Base-by-base conservation (phyloP, 30 jellyfish, hydroid and myxozoan genomes). In the Cassiopea xamachana region DNA sequence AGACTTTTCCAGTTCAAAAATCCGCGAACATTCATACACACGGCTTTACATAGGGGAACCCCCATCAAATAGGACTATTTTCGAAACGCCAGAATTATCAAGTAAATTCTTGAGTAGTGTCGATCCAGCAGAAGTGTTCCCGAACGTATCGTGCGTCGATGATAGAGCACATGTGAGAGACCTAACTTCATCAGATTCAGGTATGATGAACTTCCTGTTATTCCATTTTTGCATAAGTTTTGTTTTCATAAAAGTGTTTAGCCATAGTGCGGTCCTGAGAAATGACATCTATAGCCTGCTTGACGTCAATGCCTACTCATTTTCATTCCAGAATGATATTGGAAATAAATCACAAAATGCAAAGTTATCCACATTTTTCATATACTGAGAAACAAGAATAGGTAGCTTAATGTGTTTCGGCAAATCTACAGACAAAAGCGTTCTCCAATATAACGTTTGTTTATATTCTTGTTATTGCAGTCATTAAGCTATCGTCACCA, bases 101-200 rank as follows among this genome's bases (percentile, higher is more conserved):
- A 87, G 84, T 70, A 87, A 87, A 87, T 87, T 87, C 51, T 79
- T 87, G 17, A 64, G 75, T 79, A 84, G 89, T 19, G 94, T 87
- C 45, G 94, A 87, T 69, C 94, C 94, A 18, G 60, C 94, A 17
- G 94, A 87, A 50, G 94, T 87, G 15, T 87, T 87, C 77, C 94
- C 94, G 44, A 43, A 86, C 75, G 90, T 82, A 19, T 59, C 89
- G 7, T 62, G 68, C 27, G 27, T 86, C 14, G 87, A 86, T 9
- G 93, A 86, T 16, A 55, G 93, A 86, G 61, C 72, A 12, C 76
- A 48, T 27, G 79, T 87, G 68, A 77, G 43, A 59, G 94, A 87
- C 6, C 16, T 76, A 1, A 78, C 45, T 78, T 87, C 94, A 5
- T 79, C 89, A 16, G 94, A 87, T 14, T 87, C 94, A 87, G 94